Evolutionary conservation across 2,113 vertebrate species (phyloP).

Genomic region (Synchiropus splendidus): DNA sequence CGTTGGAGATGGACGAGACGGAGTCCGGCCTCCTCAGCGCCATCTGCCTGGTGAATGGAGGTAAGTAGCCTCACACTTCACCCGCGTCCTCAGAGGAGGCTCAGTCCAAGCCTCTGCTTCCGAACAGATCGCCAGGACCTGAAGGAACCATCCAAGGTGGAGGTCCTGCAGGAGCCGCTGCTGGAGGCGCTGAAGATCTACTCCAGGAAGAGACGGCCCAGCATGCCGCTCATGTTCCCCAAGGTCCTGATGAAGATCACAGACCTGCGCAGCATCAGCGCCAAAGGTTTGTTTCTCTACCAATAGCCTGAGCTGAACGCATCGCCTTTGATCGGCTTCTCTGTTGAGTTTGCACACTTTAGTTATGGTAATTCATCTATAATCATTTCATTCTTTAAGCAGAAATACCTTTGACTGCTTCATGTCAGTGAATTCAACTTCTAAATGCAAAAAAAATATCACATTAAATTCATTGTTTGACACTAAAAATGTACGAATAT

Average conservation of each 20-base stretch:
- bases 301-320: background rate
- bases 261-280: conserved; percentile 91
- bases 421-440: no score
- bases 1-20: conserved; percentile 92
- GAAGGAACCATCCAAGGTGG: conserved; percentile 89
- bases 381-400: no score
- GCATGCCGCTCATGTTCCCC: conserved; percentile 93
- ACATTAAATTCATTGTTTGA: no score
- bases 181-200: conserved; percentile 95
- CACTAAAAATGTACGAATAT: no score
- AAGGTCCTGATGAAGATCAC: conserved; percentile 98
- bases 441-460: no score
- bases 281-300: conserved; percentile 72
- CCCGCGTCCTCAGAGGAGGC: background rate
- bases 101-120: background rate
- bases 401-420: no score
- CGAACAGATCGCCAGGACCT: conserved; percentile 87
- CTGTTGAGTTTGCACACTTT: no score
- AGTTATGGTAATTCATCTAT: no score
- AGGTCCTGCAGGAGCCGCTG: conserved; percentile 87
- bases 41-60: conserved; percentile 94
- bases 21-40: conserved; percentile 93
- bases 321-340: no score
- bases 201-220: conserved; percentile 84
- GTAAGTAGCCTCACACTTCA: conserved; percentile 61